Evolutionary conservation across 2,888 invertebrate genomes (phyloP), one percentile per base, ranked within the genome.

Genomic region (Cylloceria caligata): DNA sequence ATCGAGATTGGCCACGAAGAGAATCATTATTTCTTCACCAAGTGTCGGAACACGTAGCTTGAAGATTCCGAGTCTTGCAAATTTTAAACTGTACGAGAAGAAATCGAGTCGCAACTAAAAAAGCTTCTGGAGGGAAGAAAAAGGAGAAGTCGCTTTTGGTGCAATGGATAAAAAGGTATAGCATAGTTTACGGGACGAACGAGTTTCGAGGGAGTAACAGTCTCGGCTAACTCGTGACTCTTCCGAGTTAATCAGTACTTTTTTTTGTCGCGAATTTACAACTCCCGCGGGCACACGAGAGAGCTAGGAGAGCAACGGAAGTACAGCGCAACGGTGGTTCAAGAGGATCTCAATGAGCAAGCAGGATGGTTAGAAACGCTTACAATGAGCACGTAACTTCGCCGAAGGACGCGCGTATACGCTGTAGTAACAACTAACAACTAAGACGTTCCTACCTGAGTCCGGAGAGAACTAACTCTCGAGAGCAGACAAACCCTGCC

Each of bases 361-460:
- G 72, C 49, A 47, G 36, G 68, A 68, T 79, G 57, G 73, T 67
- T 75, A 74, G 75, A 64, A 42, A 68, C 72, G 62, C 69, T 87
- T 86, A 90, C 91, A 91, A 90, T 90, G 89, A 88, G 88, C 64
- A 88, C 88, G 88, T 90, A 91, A 91, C 88, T 91, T 91, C 88
- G 88, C 47, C 88, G 88, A 87, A 87, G 88, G 87, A 88, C 79
- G 82, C 84, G 83, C 89, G 88, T 88, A 88, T 86, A 90, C 87
- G 75, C 83, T 77, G 72, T 65, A 82, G 88, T 89, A 91, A 91
- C 91, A 90, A 91, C 91, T 91, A 91, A 91, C 92, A 91, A 91
- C 92, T 92, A 90, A 91, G 92, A 90, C 87, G 89, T 87, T 89
- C 79, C 79, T 76, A 79, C 84, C 85, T 85, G 87, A 88, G 87